Conservation (phyloP, 2,113 vertebrate species). For the Pluvianellus socialis region DNA sequence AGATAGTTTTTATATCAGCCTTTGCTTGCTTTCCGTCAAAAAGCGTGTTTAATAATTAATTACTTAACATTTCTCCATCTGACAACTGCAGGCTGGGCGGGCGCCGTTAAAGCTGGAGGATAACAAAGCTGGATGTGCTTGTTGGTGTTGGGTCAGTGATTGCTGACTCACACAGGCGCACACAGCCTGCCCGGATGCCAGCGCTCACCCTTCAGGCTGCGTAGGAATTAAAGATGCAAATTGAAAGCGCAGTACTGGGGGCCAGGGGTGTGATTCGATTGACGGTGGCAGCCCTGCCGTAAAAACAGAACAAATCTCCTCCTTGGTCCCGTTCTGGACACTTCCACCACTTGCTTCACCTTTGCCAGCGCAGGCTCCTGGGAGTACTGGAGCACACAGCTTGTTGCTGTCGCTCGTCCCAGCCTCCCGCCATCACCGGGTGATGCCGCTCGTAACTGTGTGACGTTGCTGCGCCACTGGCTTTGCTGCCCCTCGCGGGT, state of each 20-base stretch:
- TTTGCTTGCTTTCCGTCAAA: neutral
- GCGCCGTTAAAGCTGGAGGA: neutral
- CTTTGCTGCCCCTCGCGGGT: neutral
- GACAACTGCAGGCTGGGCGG: neutral
- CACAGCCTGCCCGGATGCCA: neutral
- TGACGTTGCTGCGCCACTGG: neutral
- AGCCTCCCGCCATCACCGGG: neutral
- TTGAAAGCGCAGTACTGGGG: neutral
- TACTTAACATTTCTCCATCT: neutral
- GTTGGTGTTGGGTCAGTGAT: neutral
- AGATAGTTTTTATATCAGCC: neutral
- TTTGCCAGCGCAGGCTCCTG: neutral
- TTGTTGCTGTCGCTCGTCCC: rapidly evolving
- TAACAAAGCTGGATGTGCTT: neutral
- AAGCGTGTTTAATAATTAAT: conserved; percentile 21
- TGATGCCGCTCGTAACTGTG: neutral
- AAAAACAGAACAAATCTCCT: neutral
- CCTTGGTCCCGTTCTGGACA: neutral
- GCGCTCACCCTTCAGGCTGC: neutral
- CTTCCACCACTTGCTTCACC: rapidly evolving
- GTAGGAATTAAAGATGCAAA: neutral
- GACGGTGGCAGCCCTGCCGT: neutral
- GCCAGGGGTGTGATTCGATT: rapidly evolving
- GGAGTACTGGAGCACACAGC: too few species aligned
- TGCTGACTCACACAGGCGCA: neutral